phyloP scores from a whole-genome alignment of 2,113 vertebrate species.

The Spermophilus dauricus region DNA sequence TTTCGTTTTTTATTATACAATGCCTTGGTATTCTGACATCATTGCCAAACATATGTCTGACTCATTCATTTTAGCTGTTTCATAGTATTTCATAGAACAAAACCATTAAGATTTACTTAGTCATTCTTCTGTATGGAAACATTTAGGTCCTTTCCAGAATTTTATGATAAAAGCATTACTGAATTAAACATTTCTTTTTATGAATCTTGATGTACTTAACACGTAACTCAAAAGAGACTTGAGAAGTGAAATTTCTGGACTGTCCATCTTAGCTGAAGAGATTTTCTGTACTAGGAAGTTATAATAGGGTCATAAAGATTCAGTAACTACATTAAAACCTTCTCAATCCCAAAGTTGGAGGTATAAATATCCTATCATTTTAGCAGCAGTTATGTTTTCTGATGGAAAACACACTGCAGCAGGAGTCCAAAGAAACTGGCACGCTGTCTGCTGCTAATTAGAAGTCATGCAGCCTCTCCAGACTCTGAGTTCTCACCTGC shows the following conservation, averaged over 20 bases:
- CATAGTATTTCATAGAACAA: slow-evolving; percentile 44
- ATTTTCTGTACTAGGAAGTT: not conserved
- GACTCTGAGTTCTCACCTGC: not conserved
- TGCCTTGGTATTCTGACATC: not conserved
- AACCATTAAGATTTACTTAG: slow-evolving; percentile 35
- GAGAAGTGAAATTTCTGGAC: not conserved
- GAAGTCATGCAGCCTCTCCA: not conserved
- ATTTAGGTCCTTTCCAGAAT: not conserved
- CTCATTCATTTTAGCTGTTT: not conserved
- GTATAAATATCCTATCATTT: not conserved
- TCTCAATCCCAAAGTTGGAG: not conserved
- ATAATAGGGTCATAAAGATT: not conserved
- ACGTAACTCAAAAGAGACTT: not conserved
- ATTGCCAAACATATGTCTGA: not conserved
- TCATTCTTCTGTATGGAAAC: not conserved
- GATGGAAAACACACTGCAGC: not conserved
- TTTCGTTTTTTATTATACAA: not conserved
- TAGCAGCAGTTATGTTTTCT: not conserved
- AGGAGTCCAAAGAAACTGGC: not conserved
- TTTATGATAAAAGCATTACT: slow-evolving; percentile 16
- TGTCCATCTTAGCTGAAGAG: not conserved
- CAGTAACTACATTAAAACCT: not conserved
- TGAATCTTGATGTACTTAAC: not conserved
- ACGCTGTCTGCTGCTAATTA: not conserved
- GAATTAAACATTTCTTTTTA: not conserved